Evolutionary conservation across 2,888 invertebrate genomes (phyloP).

Genomic region (Zygaena filipendulae): DNA sequence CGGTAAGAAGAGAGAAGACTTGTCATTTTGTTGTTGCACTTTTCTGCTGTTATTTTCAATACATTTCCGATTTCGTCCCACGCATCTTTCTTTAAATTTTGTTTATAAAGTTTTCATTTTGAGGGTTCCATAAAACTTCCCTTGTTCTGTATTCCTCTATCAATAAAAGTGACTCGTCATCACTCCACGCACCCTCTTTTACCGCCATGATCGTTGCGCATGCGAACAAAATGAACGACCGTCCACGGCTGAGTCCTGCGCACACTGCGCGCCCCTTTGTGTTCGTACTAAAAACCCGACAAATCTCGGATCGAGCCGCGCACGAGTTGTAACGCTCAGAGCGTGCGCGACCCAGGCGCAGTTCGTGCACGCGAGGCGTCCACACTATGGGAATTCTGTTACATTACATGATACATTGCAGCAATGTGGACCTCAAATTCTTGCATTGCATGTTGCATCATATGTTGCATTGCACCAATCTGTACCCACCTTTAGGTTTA

Average conservation of each 20-base stretch:
- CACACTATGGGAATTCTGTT: too few relatives aligned
- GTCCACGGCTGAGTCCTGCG: slow-evolving; percentile 3
- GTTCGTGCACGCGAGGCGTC: too few relatives aligned
- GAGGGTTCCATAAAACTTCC: slow-evolving; percentile 6
- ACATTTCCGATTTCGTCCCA: slow-evolving; percentile 4
- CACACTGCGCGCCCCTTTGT: slow-evolving; percentile 10
- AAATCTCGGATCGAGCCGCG: too few relatives aligned
- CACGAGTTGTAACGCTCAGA: too few relatives aligned
- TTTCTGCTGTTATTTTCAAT: slow-evolving; percentile 5
- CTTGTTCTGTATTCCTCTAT: slow-evolving; percentile 5
- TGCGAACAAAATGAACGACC: slow-evolving; percentile 3
- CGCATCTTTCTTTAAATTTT: slow-evolving; percentile 6
- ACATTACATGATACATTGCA: too few relatives aligned
- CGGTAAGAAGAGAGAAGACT: slow-evolving; percentile 7
- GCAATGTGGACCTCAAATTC: slow-evolving; percentile 13
- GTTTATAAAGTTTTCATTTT: too few relatives aligned
- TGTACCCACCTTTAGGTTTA: slow-evolving; percentile 7
- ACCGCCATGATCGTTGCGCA: slow-evolving; percentile 5
- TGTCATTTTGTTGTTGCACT: slow-evolving; percentile 5
- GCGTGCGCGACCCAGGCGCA: too few relatives aligned
- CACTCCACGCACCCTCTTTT: slow-evolving; percentile 5
- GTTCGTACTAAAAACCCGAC: slow-evolving; percentile 9
- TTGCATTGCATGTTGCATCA: slow-evolving; percentile 13
- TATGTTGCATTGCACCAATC: slow-evolving; percentile 10
- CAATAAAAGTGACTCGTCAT: slow-evolving; percentile 4